Conservation (phyloP, 2,113 vertebrate species). For the Eubucco bourcierii region DNA sequence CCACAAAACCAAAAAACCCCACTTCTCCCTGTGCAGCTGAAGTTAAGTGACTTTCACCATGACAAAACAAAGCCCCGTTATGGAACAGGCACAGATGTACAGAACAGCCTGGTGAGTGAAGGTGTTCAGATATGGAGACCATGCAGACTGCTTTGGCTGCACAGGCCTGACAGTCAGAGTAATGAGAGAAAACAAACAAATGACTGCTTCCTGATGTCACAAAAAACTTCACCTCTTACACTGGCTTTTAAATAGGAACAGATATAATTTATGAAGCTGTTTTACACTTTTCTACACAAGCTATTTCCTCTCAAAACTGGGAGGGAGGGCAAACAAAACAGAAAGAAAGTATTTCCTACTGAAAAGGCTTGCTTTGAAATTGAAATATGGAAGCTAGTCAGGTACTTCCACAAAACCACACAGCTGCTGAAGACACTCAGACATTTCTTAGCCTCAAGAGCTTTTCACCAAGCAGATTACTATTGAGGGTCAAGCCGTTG, state of each 20-base stretch:
- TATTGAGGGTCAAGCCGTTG: constrained; percentile 3
- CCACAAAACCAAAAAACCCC: too few relatives aligned
- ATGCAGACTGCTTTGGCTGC: not conserved
- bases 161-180: not conserved
- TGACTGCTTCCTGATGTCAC: not conserved
- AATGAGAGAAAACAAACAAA: not conserved
- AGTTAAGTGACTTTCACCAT: not conserved
- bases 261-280: not conserved
- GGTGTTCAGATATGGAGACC: not conserved
- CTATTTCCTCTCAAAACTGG: not conserved
- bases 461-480: not conserved
- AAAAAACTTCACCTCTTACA: not conserved
- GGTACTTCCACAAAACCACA: not conserved
- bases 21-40: not conserved
- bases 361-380: not conserved
- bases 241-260: not conserved
- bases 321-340: not conserved
- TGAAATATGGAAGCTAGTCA: not conserved
- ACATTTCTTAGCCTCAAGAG: not conserved
- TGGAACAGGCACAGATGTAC: not conserved
- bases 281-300: not conserved
- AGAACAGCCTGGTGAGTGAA: not conserved
- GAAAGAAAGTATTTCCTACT: not conserved
- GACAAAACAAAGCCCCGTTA: not conserved
- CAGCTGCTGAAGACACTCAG: constrained; percentile 30